Percentiles rank a stretch among this genome's conserved stretches.
phyloP scores from a whole-genome alignment of 2,888 invertebrate genomes.

The Ptychoptera albimana region DNA sequence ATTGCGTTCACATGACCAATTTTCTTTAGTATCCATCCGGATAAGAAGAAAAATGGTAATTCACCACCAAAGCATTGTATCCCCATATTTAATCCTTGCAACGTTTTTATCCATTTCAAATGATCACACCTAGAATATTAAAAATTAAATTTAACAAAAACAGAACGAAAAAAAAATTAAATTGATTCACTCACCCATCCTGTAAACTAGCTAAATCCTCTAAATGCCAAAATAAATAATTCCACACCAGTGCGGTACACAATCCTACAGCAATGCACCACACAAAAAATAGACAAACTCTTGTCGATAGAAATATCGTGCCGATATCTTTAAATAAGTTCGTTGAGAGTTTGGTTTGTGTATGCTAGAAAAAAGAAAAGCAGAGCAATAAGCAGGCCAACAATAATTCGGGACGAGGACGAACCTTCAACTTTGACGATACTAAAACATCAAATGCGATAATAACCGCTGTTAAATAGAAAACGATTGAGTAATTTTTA shows the following conservation, averaged over 20 bases:
- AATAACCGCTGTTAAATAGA: conserved; percentile 53
- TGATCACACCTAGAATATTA: conserved; percentile 26
- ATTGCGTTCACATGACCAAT: conserved; percentile 72
- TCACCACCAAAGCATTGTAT: conserved; percentile 74
- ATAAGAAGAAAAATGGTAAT: conserved; percentile 72
- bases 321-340: conserved; percentile 55
- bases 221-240: conserved; percentile 73
- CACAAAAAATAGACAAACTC: conserved; percentile 55
- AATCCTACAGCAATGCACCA: conserved; percentile 73
- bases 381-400: background rate
- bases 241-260: conserved; percentile 73
- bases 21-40: conserved; percentile 56
- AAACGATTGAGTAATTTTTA: conserved; percentile 68
- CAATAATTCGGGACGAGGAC: conserved; percentile 9
- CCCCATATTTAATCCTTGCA: conserved; percentile 57
- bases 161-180: conserved; percentile 14
- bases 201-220: conserved; percentile 46
- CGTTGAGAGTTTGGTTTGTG: conserved; percentile 44
- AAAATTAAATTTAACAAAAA: conserved; percentile 23
- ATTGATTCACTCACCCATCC: conserved; percentile 26
- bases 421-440: conserved; percentile 45
- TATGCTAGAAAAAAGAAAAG: conserved; percentile 33
- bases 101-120: conserved; percentile 45
- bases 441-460: conserved; percentile 49
- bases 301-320: conserved; percentile 43